phyloP scores from a whole-genome alignment of 2,113 vertebrate species.

The Crotalus viridis region DNA sequence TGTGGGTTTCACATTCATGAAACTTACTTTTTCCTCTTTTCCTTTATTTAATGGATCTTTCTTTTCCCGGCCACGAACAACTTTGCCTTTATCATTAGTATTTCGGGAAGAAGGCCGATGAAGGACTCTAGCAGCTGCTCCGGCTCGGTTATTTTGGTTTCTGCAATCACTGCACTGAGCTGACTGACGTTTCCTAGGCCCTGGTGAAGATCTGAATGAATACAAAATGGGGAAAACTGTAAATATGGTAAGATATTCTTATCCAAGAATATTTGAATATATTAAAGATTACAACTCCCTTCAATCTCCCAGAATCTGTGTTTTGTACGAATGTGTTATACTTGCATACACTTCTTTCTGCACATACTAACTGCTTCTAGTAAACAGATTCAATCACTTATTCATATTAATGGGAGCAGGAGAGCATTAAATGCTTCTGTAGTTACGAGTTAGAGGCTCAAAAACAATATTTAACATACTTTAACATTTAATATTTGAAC shows the following conservation, averaged over 20 bases:
- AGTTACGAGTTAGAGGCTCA: neutral
- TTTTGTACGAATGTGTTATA: neutral
- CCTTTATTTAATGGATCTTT: slow-evolving; percentile 82
- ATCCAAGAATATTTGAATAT: neutral
- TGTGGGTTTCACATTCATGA: neutral
- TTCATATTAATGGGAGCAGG: neutral
- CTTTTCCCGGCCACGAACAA: slow-evolving; percentile 82
- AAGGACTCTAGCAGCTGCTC: slow-evolving; percentile 73
- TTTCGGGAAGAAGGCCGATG: slow-evolving; percentile 80
- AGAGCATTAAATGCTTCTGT: neutral
- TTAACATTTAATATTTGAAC: neutral
- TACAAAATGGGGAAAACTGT: slow-evolving; percentile 48
- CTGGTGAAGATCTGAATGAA: slow-evolving; percentile 78
- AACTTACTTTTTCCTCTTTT: slow-evolving; percentile 91
- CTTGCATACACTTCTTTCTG: neutral
- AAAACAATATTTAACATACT: neutral
- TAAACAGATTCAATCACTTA: neutral
- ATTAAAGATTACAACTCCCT: neutral
- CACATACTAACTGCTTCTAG: neutral
- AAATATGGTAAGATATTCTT: slow-evolving; percentile 21
- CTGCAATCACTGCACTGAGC: slow-evolving; percentile 80
- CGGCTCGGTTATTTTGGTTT: slow-evolving; percentile 78
- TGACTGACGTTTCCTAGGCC: slow-evolving; percentile 79
- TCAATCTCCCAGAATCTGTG: neutral
- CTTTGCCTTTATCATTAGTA: slow-evolving; percentile 77